Percentiles rank a stretch among this genome's conserved stretches.
phyloP scores from a whole-genome alignment of 1,140 invertebrate genomes.

The Dolichoris vasculosae region DNA sequence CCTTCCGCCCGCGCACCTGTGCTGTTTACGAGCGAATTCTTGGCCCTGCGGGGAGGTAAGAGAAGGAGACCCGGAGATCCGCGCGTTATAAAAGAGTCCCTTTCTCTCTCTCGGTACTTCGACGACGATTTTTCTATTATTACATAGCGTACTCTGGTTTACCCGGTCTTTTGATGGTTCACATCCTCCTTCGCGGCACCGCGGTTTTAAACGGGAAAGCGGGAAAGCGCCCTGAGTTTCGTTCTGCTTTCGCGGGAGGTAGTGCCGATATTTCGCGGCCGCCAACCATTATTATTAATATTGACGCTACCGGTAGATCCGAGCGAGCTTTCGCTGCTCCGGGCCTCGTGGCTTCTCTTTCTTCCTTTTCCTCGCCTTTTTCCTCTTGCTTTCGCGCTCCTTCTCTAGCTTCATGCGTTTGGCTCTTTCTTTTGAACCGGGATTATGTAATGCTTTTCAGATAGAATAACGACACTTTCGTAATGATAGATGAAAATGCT shows the following conservation, averaged over 20 bases:
- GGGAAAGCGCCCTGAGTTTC: no score
- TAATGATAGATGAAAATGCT: background rate
- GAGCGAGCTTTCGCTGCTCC: no score
- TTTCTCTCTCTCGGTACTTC: no score
- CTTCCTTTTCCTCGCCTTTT: background rate
- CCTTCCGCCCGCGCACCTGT: background rate
- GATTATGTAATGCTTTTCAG: constrained; percentile 31
- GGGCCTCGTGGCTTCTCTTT: background rate
- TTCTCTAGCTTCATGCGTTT: background rate
- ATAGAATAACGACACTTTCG: background rate
- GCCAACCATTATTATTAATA: no score
- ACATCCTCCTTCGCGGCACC: background rate
- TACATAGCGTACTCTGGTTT: constrained; percentile 38
- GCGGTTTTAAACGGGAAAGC: no score
- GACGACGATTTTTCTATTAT: constrained; percentile 33
- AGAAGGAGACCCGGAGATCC: background rate
- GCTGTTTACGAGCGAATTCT: no score
- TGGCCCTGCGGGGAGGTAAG: background rate
- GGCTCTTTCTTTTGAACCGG: background rate
- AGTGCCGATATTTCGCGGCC: no score
- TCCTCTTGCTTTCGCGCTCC: background rate
- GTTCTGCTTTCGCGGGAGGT: no score
- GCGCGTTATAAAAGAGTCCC: no score
- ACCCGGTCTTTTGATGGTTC: background rate
- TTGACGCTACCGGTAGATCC: no score